These are phyloP conservation scores for Cygnus atratus DNA, from an alignment of 2,113 vertebrate species.

Conservation along the genomic window DNA sequence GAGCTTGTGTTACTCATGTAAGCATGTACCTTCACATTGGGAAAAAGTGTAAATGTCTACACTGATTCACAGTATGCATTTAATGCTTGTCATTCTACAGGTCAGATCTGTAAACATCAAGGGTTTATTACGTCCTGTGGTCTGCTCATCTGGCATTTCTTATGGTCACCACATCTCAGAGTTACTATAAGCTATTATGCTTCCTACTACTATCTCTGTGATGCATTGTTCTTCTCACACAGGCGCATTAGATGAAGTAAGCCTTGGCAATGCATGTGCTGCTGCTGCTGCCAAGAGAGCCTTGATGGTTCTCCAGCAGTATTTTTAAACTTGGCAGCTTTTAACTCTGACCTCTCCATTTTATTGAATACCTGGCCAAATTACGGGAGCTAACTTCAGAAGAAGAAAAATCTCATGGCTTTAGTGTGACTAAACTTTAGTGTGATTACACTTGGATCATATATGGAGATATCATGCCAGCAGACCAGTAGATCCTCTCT, in stretches of 20 bases:
- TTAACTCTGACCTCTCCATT: fast-evolving
- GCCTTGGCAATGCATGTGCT: background rate
- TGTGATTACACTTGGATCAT: background rate
- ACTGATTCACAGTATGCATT: background rate
- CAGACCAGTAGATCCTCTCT: background rate
- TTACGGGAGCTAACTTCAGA: background rate
- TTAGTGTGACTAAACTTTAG: background rate
- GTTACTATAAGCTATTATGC: background rate
- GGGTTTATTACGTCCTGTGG: background rate
- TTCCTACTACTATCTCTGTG: background rate
- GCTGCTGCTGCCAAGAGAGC: background rate
- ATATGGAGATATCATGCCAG: background rate
- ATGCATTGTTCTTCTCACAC: background rate
- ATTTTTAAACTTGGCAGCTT: background rate
- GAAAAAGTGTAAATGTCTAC: background rate
- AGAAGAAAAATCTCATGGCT: background rate
- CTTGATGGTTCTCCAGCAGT: background rate
- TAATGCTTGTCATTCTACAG: background rate
- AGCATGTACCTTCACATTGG: background rate
- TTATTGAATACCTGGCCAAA: background rate
- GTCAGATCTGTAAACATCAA: background rate
- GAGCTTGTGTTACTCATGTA: background rate
- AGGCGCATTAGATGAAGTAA: constrained; percentile 30
- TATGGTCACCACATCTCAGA: background rate
- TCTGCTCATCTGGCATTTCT: background rate